Conservation (phyloP, 2,113 vertebrate genomes). For the Bucco capensis region DNA sequence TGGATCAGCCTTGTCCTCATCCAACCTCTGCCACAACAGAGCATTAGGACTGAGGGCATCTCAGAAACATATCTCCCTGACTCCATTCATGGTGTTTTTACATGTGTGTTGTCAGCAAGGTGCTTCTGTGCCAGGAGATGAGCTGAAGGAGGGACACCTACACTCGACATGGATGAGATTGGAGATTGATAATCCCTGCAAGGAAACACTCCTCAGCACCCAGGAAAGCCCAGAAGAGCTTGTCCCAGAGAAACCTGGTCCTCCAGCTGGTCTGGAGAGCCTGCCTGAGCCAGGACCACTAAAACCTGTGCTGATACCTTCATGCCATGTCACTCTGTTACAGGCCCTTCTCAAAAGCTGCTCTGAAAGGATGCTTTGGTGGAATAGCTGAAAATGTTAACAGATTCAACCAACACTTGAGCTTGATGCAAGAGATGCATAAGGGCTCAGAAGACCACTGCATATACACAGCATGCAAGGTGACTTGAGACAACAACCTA, state of each 20-base stretch:
- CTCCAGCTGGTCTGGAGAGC: background rate
- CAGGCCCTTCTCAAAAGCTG: background rate
- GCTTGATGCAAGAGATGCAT: background rate
- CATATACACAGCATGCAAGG: background rate
- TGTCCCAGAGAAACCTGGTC: no score
- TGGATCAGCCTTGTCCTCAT: fast-evolving
- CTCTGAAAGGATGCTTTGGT: background rate
- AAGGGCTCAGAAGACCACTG: background rate
- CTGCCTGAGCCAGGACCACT: fast-evolving
- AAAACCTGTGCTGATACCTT: background rate
- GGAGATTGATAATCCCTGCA: background rate
- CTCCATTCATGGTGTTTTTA: fast-evolving
- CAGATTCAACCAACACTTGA: background rate
- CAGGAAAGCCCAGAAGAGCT: background rate
- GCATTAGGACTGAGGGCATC: fast-evolving
- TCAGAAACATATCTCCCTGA: background rate
- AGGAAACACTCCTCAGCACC: background rate
- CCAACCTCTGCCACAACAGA: fast-evolving
- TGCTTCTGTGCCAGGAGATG: background rate
- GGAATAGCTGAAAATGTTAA: background rate
- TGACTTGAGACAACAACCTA: background rate
- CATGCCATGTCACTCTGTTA: fast-evolving
- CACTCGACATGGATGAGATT: fast-evolving
- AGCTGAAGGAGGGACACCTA: background rate
- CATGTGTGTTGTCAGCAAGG: fast-evolving